Evolutionary conservation across 2,888 invertebrate species (phyloP).

Genomic region (Watsonalla binaria): DNA sequence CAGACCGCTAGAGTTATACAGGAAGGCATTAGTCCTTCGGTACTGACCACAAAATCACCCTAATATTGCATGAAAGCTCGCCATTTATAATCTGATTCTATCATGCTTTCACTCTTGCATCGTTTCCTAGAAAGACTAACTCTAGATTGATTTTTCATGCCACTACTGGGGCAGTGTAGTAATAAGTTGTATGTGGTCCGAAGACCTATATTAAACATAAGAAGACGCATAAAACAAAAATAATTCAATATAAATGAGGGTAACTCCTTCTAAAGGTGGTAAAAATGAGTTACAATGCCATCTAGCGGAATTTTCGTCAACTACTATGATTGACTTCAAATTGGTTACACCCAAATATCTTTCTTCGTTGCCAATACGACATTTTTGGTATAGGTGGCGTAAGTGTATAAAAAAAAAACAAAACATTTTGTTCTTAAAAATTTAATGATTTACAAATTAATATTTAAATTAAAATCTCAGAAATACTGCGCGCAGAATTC

Average conservation of each 20-base stretch:
- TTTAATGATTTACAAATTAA: constrained; percentile 3
- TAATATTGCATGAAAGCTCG: constrained; percentile 14
- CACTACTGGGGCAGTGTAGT: not conserved
- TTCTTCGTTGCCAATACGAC: constrained; percentile 8
- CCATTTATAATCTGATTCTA: constrained; percentile 12
- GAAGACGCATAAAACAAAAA: too few relatives aligned
- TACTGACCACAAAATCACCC: constrained; percentile 19
- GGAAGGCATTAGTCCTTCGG: constrained; percentile 22
- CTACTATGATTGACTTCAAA: not conserved
- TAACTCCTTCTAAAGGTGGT: too few relatives aligned
- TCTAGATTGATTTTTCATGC: not conserved
- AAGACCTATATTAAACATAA: too few relatives aligned
- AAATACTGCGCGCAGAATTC: constrained; percentile 36
- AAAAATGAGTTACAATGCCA: not conserved
- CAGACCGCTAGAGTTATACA: constrained; percentile 2
- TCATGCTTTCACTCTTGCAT: constrained; percentile 11
- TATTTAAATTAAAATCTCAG: constrained; percentile 12
- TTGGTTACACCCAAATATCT: not conserved
- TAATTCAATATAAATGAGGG: too few relatives aligned
- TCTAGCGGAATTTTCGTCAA: not conserved
- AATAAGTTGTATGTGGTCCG: too few relatives aligned
- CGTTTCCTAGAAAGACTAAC: not conserved
- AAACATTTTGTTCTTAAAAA: not conserved
- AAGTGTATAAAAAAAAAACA: constrained; percentile 1
- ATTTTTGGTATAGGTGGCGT: constrained; percentile 13